Conservation (phyloP, 2,113 vertebrate genomes). For the Cavia porcellus region DNA sequence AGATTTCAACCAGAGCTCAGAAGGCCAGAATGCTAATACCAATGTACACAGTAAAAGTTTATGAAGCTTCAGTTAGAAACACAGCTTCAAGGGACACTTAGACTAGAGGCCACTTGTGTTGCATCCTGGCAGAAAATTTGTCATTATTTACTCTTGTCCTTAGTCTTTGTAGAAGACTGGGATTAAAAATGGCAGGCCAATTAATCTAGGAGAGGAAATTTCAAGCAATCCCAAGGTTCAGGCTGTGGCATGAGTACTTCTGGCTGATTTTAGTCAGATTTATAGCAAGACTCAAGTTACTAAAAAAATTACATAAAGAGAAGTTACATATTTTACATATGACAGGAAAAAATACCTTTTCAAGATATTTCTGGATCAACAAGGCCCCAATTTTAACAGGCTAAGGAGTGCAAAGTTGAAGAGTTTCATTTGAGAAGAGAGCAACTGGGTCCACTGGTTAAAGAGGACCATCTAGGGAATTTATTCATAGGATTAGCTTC, state of each 20-base stretch:
- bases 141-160: background rate
- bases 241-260: background rate
- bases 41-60: background rate
- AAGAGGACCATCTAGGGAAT: background rate
- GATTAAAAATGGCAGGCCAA: background rate
- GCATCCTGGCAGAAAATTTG: background rate
- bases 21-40: background rate
- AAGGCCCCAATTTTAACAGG: background rate
- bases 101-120: background rate
- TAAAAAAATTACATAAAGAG: background rate
- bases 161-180: background rate
- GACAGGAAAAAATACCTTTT: background rate
- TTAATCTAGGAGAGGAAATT: background rate
- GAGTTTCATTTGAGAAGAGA: background rate
- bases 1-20: background rate
- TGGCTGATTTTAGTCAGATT: background rate
- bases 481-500: background rate
- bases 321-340: background rate
- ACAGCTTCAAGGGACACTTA: background rate
- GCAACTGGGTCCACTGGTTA: background rate
- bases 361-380: background rate
- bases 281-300: background rate
- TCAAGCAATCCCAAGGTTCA: background rate
- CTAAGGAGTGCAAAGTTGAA: background rate
- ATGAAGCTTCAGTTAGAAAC: background rate